These are phyloP conservation scores for Synergus laeviventris DNA, from an alignment of 2,888 invertebrate species.

Conservation along the genomic window DNA sequence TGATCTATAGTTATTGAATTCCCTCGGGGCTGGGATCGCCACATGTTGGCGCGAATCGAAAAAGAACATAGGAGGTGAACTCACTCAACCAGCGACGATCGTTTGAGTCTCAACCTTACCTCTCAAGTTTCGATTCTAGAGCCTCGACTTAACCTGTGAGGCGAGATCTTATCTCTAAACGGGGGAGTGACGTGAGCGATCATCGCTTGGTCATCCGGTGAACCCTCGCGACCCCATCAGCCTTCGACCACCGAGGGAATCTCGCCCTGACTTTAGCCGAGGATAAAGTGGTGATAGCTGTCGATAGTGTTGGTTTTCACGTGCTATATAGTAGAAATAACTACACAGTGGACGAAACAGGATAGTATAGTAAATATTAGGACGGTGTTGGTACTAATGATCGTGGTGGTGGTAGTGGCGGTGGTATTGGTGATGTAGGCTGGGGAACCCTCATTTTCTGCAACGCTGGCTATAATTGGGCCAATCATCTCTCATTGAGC, in stretches of 20 bases:
- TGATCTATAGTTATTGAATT: conserved; percentile 71
- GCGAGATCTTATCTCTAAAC: conserved; percentile 65
- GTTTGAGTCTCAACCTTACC: background rate
- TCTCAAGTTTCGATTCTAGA: conserved; percentile 34
- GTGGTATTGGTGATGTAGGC: background rate
- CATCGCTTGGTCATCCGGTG: conserved; percentile 64
- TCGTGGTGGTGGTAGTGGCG: background rate
- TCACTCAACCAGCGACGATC: conserved; percentile 44
- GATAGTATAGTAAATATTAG: background rate
- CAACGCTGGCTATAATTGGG: conserved; percentile 69
- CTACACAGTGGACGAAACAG: background rate
- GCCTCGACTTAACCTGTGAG: conserved; percentile 45
- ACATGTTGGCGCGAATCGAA: conserved; percentile 51
- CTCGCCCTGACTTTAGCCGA: conserved; percentile 51
- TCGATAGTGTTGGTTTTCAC: background rate
- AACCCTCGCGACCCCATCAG: conserved; percentile 61
- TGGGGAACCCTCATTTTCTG: conserved; percentile 65
- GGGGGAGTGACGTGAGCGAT: conserved; percentile 65
- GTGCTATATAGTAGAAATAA: background rate
- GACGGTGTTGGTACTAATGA: background rate
- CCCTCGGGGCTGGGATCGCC: conserved; percentile 59
- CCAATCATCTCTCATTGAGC: conserved; percentile 68
- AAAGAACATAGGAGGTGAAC: conserved; percentile 45
- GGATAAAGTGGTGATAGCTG: conserved; percentile 39
- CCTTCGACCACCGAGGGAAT: conserved; percentile 47